A percentile compares a stretch with the other conserved stretches of the same genome.
phyloP scores from a whole-genome alignment of 2,888 invertebrate genomes.

The Criorhina ranunculi region DNA sequence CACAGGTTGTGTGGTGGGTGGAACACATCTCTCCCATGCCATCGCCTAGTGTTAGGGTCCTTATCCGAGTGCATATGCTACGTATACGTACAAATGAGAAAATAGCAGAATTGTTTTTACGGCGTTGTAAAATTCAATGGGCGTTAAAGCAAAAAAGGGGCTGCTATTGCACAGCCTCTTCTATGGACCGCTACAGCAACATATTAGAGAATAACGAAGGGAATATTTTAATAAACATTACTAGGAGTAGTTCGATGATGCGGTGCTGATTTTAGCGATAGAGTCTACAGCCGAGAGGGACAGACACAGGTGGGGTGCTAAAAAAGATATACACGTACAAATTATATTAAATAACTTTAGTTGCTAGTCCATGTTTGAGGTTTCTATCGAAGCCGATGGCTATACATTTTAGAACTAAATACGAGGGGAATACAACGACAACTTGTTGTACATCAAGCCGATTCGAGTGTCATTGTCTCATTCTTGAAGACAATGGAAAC shows the following conservation, averaged over 20 bases:
- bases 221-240: constrained; percentile 69
- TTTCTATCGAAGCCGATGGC: neutral
- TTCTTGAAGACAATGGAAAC: too few species aligned
- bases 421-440: neutral
- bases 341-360: neutral
- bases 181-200: constrained; percentile 33
- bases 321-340: neutral
- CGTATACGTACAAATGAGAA: constrained; percentile 73
- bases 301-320: too few species aligned
- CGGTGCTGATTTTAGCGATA: constrained; percentile 33
- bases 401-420: neutral
- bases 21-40: constrained; percentile 27
- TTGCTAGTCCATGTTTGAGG: neutral
- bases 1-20: constrained; percentile 59
- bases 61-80: constrained; percentile 67
- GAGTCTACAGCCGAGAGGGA: neutral
- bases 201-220: constrained; percentile 52
- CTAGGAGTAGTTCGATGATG: constrained; percentile 39
- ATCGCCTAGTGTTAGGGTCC: constrained; percentile 37
- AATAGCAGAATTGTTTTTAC: constrained; percentile 74
- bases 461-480: too few species aligned
- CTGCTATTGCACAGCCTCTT: constrained; percentile 30
- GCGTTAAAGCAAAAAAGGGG: constrained; percentile 63
- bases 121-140: constrained; percentile 74
- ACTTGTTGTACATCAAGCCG: too few species aligned